These are phyloP conservation scores for Pterocles burchelli DNA, from an alignment of 2,113 vertebrate genomes.

Conservation along the genomic window DNA sequence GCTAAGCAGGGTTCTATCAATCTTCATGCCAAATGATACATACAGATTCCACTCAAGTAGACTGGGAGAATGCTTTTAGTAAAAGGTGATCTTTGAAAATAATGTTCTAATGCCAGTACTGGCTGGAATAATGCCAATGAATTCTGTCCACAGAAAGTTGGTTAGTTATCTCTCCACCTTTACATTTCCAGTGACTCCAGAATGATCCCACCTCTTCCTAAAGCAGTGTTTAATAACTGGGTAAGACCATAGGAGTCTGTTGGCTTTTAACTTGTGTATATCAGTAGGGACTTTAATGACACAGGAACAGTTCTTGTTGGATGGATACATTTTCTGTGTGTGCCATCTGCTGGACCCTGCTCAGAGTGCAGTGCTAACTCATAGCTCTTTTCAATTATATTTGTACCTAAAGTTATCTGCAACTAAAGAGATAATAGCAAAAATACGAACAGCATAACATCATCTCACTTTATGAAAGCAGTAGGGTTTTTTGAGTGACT, in stretches of 20 bases:
- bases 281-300: fast-evolving
- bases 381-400: fast-evolving
- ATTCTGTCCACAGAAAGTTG: background rate
- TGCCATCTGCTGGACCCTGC: constrained; percentile 43
- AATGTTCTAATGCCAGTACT: background rate
- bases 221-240: background rate
- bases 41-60: background rate
- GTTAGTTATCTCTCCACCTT: background rate
- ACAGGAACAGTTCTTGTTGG: background rate
- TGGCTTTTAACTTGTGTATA: background rate
- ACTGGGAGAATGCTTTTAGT: background rate
- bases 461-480: fast-evolving
- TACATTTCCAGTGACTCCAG: background rate
- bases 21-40: background rate
- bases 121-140: background rate
- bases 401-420: background rate
- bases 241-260: background rate
- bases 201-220: background rate
- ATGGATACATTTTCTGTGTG: background rate
- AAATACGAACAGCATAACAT: fast-evolving
- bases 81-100: background rate
- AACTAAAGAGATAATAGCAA: fast-evolving
- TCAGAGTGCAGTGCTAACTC: background rate
- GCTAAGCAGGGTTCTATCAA: background rate
- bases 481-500: fast-evolving